phyloP scores from a whole-genome alignment of 1,140 invertebrate genomes.

The Rhopalosiphum padi region DNA sequence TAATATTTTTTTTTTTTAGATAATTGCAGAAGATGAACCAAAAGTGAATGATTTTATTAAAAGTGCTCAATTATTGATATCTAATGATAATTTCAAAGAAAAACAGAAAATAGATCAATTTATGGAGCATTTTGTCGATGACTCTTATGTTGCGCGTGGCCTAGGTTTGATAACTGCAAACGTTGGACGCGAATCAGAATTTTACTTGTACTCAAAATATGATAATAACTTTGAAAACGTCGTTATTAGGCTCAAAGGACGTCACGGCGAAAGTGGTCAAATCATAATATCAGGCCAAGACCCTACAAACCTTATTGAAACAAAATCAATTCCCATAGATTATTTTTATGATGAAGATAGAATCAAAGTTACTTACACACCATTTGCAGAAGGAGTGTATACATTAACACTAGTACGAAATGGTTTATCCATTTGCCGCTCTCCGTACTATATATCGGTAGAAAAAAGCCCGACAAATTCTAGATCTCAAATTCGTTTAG shows the following conservation, averaged over 20 bases:
- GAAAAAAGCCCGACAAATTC: conserved; percentile 7
- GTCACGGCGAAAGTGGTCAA: neutral
- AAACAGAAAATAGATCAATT: neutral
- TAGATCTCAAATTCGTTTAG: conserved; percentile 7
- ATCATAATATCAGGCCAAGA: neutral
- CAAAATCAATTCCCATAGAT: neutral
- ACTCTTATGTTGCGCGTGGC: conserved; percentile 25
- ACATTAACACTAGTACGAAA: neutral
- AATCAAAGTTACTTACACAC: conserved; percentile 31
- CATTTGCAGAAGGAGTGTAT: conserved; percentile 12
- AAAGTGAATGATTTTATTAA: neutral
- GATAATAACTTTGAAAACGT: conserved; percentile 7
- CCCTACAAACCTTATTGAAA: too few relatives aligned
- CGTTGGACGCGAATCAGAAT: conserved; percentile 11
- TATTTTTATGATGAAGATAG: conserved; percentile 17
- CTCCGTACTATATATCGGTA: conserved; percentile 43
- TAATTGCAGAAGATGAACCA: neutral
- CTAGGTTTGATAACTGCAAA: conserved; percentile 35
- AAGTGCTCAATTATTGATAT: neutral
- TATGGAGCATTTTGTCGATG: neutral
- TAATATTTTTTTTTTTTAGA: neutral
- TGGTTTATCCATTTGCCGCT: neutral
- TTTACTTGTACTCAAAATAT: conserved; percentile 45
- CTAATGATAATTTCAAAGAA: neutral
- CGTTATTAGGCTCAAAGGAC: neutral